phyloP scores from a whole-genome alignment of 2,113 vertebrate species.

The Siniperca chuatsi region DNA sequence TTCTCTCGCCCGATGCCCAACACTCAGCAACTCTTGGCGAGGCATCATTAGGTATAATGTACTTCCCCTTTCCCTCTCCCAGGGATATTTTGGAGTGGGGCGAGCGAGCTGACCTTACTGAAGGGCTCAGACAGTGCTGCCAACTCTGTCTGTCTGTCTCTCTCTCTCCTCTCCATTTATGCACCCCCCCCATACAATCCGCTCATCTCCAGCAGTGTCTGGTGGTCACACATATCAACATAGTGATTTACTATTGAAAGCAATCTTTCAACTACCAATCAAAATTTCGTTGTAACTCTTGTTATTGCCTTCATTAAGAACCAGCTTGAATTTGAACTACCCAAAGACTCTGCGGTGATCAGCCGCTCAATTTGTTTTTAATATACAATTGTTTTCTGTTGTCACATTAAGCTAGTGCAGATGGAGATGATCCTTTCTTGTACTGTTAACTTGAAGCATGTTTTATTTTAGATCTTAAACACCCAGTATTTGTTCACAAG shows the following conservation, averaged over 20 bases:
- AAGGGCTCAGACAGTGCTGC: slow-evolving; percentile 55
- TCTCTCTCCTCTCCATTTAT: background rate
- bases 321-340: background rate
- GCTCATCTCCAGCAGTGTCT: background rate
- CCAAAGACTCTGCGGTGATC: background rate
- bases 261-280: background rate
- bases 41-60: slow-evolving; percentile 81
- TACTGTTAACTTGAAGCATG: background rate
- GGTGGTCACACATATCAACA: slow-evolving; percentile 19
- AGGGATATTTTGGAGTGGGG: slow-evolving; percentile 72
- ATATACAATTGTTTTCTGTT: background rate
- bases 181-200: background rate
- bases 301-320: background rate
- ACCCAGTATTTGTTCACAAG: background rate
- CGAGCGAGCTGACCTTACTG: slow-evolving; percentile 72
- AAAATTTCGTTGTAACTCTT: background rate
- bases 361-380: background rate
- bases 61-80: slow-evolving; percentile 56
- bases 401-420: background rate
- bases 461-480: background rate
- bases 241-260: slow-evolving; percentile 3
- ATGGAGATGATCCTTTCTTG: background rate
- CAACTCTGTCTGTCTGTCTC: slow-evolving; percentile 26
- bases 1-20: slow-evolving; percentile 55
- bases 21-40: slow-evolving; percentile 79